Base-by-base conservation (phyloP, 2,797 vertebrate genomes). In the Peromyscus melanophrys region DNA sequence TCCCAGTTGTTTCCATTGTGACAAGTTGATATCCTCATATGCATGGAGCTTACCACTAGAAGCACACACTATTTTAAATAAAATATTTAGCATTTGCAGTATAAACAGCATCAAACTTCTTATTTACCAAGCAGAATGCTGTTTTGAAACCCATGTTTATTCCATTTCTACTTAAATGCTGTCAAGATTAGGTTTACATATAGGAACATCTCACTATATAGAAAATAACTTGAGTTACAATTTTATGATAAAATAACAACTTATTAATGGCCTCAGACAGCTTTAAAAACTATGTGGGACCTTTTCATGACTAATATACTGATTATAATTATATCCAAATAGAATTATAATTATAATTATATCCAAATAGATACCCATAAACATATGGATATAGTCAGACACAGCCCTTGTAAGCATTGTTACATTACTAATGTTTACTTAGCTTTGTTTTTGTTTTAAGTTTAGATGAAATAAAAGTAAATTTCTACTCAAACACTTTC, bases 381-480 rank as follows among this genome's bases (percentile, higher is more conserved):
- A 43, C 13, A 73, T 29, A 61, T 12, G 2, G 49, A 4, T 55
- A 46, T 17, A 3, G 67, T 59, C 3, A 89, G 5, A 27, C 43
- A 81, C 21, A 96, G 5, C 31, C 61, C 31, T 59, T 65, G 75
- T 25, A 27, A 25, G 83, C 55, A 31, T 89, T 29, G 43, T 89
- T 81, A 65, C 2, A n/a, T 57, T 40, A 69, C 12, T 78, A 52
- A 82, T 40, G 10, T 43, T 80, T 86, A 65, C 29, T 87, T 63
- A 46, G 14, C 12, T 37, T 25, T 3, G 7, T 6, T 49, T 67
- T 67, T 10, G 14, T 37, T 59, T 95, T 78, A 59, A 88, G 23
- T 75, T 84, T 21, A 73, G 37, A 37, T 49, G 11, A 94, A 95
- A 93, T 31, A 71, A 73, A 94, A 94, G 40, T 73, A 83, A 94